Percentiles rank a stretch among this genome's conserved stretches.
Conservation (phyloP, 2,797 vertebrate genomes). For the Sphenodon punctatus region DNA sequence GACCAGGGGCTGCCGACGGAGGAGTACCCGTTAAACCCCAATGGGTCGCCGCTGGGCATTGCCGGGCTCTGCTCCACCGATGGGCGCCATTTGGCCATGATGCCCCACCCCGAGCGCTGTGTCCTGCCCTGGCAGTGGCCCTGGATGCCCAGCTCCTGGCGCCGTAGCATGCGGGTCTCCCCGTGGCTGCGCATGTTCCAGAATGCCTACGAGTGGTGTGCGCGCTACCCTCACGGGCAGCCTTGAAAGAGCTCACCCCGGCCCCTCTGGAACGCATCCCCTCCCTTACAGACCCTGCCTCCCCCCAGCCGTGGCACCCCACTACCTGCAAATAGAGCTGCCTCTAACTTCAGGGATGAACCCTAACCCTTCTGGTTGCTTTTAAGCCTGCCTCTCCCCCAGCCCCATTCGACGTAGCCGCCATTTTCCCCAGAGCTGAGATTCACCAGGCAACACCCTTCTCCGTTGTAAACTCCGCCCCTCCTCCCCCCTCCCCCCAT, state of each 20-base stretch:
- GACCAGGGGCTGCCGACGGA: slow-evolving; percentile 83
- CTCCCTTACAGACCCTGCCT: neutral
- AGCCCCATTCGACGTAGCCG: too few species aligned
- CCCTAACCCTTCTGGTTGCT: too few species aligned
- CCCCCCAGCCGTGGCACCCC: too few species aligned
- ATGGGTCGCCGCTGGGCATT: slow-evolving; percentile 84
- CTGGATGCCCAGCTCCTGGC: slow-evolving; percentile 81
- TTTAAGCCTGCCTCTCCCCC: too few species aligned
- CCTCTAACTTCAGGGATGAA: too few species aligned
- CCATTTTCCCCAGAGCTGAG: too few species aligned
- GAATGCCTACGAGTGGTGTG: slow-evolving; percentile 86
- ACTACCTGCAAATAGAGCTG: too few species aligned
- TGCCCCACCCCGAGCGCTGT: slow-evolving; percentile 93
- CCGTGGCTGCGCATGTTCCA: slow-evolving; percentile 89
- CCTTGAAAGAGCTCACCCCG: neutral
- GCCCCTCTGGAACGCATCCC: neutral
- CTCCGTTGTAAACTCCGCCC: too few species aligned
- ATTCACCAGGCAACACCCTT: too few species aligned
- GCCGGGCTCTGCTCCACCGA: slow-evolving; percentile 87
- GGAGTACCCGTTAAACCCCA: slow-evolving; percentile 90
- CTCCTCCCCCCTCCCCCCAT: too few species aligned
- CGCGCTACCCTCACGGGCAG: slow-evolving; percentile 4
- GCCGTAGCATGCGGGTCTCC: slow-evolving; percentile 71
- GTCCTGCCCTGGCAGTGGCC: slow-evolving; percentile 92
- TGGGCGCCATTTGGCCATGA: slow-evolving; percentile 89